phyloP scores from a whole-genome alignment of 1,140 invertebrate species.

The Epicauta chinensis region DNA sequence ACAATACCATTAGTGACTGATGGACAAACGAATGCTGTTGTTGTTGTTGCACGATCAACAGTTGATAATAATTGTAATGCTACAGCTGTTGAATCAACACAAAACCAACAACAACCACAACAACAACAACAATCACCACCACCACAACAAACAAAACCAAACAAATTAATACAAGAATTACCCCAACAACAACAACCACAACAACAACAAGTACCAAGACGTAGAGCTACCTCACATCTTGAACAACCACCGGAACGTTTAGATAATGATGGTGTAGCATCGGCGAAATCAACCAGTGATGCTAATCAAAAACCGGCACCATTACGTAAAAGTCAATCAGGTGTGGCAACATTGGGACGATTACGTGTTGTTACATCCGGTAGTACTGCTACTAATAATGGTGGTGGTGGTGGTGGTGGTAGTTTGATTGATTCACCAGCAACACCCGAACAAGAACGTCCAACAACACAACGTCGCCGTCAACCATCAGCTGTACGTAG shows the following conservation, averaged over 20 bases:
- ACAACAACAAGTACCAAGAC: constrained; percentile 8
- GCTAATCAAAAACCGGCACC: constrained; percentile 36
- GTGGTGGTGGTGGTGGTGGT: constrained; percentile 17
- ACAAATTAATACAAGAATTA: too few relatives aligned
- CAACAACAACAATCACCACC: too few relatives aligned
- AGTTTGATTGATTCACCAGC: constrained; percentile 37
- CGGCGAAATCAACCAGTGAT: constrained; percentile 36
- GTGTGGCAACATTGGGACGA: constrained; percentile 52
- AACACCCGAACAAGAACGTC: constrained; percentile 41
- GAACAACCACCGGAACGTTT: constrained; percentile 38
- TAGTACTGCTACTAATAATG: constrained; percentile 9
- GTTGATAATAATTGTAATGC: constrained; percentile 70
- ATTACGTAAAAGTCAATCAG: constrained; percentile 39
- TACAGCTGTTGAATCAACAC: constrained; percentile 43
- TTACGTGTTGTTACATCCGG: constrained; percentile 53
- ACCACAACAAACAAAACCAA: too few relatives aligned
- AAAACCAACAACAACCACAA: neutral
- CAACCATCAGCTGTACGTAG: constrained; percentile 36
- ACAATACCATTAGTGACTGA: constrained; percentile 46
- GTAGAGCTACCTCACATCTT: constrained; percentile 39
- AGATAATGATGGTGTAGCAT: constrained; percentile 39
- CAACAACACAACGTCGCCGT: constrained; percentile 30
- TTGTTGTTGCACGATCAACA: constrained; percentile 13
- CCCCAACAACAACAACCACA: too few relatives aligned
- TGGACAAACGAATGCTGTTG: constrained; percentile 40